Evolutionary conservation across 2,113 vertebrate genomes (phyloP).

Genomic region (Petrocephalus microphthalmus): DNA sequence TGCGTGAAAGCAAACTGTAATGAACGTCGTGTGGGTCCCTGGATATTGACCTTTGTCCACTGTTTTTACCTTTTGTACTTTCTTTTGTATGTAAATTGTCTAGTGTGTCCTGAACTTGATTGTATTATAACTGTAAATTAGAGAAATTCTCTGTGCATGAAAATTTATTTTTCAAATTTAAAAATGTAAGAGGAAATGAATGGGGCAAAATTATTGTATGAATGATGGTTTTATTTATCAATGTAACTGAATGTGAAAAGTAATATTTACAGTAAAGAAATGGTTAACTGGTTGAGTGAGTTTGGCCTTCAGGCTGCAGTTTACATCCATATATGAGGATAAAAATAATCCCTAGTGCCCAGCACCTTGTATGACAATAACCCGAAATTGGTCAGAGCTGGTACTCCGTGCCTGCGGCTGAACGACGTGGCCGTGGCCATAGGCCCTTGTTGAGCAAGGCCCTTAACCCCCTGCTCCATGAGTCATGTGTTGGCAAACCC

Average conservation of each 20-base stretch:
- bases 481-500: not conserved
- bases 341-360: not conserved
- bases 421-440: too few relatives aligned
- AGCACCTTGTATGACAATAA: not conserved
- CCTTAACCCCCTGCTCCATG: not conserved
- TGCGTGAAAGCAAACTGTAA: slow-evolving; percentile 57
- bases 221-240: slow-evolving; percentile 15
- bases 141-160: slow-evolving; percentile 63
- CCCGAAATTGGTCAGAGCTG: not conserved
- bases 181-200: slow-evolving; percentile 27
- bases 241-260: slow-evolving; percentile 29
- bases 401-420: too few relatives aligned
- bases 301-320: not conserved
- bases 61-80: slow-evolving; percentile 52
- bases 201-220: slow-evolving; percentile 29
- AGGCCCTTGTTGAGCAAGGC: not conserved
- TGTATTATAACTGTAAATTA: slow-evolving; percentile 63
- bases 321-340: not conserved
- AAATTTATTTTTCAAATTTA: slow-evolving; percentile 62
- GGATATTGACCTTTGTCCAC: slow-evolving; percentile 35
- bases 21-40: slow-evolving; percentile 42
- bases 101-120: slow-evolving; percentile 21
- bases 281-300: not conserved
- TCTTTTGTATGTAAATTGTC: slow-evolving; percentile 44
- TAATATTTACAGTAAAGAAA: slow-evolving; percentile 24